A percentile compares a stretch with the other conserved stretches of the same genome.
These are phyloP conservation scores for Darevskia mixta DNA, from an alignment of 2,797 vertebrate species.

Conservation along the genomic window DNA sequence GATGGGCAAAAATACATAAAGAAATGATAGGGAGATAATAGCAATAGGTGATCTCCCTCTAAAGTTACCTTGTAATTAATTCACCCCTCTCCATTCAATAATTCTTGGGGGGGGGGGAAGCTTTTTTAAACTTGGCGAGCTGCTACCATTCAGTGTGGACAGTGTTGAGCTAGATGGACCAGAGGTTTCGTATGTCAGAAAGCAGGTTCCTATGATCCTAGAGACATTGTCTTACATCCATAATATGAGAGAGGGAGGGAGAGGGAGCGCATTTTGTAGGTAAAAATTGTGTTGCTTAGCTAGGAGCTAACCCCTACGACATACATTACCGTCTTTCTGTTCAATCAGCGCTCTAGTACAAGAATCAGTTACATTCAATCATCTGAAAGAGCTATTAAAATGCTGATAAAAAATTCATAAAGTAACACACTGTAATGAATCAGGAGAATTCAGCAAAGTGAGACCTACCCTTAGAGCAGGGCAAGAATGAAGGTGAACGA, in stretches of 20 bases:
- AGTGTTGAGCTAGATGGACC: background rate
- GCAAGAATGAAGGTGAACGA: slow-evolving; percentile 89
- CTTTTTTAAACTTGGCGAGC: too few relatives aligned
- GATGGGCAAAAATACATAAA: too few relatives aligned
- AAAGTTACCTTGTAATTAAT: too few relatives aligned
- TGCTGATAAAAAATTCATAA: slow-evolving; percentile 91
- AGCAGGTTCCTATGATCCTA: background rate
- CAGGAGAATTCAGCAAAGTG: slow-evolving; percentile 89
- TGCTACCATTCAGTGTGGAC: background rate
- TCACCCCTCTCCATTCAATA: too few relatives aligned
- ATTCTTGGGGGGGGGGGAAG: too few relatives aligned
- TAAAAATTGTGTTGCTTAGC: slow-evolving; percentile 79
- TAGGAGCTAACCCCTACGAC: slow-evolving; percentile 83
- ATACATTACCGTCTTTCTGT: slow-evolving; percentile 86
- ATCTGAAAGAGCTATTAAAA: slow-evolving; percentile 91
- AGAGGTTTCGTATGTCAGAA: background rate
- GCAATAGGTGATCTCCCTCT: too few relatives aligned
- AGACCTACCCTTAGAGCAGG: slow-evolving; percentile 86
- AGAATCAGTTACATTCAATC: slow-evolving; percentile 88
- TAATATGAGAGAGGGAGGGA: background rate
- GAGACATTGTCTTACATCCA: slow-evolving; percentile 3
- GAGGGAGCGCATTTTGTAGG: slow-evolving; percentile 67
- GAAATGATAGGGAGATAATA: too few relatives aligned
- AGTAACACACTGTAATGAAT: slow-evolving; percentile 89
- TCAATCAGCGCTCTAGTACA: slow-evolving; percentile 87